Evolutionary conservation across 2,113 vertebrate genomes (phyloP).

Genomic region (Aptenodytes patagonicus): DNA sequence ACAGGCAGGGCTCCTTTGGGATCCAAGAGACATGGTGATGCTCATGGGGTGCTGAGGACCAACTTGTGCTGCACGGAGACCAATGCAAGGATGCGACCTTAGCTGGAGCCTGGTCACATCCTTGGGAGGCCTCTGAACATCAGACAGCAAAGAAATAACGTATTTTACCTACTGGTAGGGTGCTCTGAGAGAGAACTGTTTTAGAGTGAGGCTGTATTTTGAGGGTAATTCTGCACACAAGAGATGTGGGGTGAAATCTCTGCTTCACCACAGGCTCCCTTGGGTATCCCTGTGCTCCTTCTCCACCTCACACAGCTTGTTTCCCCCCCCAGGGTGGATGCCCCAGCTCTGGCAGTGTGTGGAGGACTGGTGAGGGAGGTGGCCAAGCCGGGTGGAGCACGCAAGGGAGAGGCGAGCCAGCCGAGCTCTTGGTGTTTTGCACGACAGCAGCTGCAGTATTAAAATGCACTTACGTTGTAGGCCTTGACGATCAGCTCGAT

Average conservation of each 20-base stretch:
- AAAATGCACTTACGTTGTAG: slow-evolving; percentile 85
- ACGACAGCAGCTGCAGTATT: neutral
- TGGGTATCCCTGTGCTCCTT: neutral
- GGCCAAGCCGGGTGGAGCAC: neutral
- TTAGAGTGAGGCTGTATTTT: neutral
- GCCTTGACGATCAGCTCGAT: slow-evolving; percentile 93
- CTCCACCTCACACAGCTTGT: neutral
- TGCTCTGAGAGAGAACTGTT: neutral
- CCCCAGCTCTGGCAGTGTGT: neutral
- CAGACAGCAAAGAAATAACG: neutral
- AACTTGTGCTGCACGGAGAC: neutral
- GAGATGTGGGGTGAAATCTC: neutral
- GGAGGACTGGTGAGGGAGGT: neutral
- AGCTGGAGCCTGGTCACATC: neutral
- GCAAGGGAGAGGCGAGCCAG: rapidly evolving
- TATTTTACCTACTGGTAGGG: neutral
- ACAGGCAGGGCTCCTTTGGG: neutral
- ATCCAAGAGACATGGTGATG: neutral
- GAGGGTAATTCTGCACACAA: neutral
- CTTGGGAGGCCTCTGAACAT: neutral
- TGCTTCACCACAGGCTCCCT: neutral
- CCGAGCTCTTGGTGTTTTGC: neutral
- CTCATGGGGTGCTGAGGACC: neutral
- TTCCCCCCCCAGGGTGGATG: neutral
- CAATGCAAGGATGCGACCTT: rapidly evolving